Evolutionary conservation across 2,888 invertebrate genomes (phyloP).

Genomic region (Synanthedon vespiformis): DNA sequence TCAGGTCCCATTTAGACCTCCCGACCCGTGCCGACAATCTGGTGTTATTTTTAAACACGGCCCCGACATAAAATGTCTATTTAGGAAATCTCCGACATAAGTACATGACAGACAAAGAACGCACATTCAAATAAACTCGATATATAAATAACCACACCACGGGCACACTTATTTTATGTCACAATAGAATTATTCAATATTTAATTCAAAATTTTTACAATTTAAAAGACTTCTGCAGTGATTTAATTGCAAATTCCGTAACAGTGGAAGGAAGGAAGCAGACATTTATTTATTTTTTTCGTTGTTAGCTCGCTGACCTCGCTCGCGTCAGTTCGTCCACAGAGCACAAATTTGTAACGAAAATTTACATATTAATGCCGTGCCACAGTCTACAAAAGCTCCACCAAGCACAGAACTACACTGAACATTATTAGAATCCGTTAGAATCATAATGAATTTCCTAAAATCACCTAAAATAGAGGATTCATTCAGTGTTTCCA

Average conservation of each 20-base stretch:
- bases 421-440: too few species aligned
- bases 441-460: too few species aligned
- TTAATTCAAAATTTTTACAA: background rate
- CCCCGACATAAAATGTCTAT: conserved; percentile 64
- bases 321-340: too few species aligned
- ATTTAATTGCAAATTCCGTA: conserved; percentile 29
- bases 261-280: conserved; percentile 6
- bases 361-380: too few species aligned
- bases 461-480: too few species aligned
- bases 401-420: too few species aligned
- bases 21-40: conserved; percentile 43
- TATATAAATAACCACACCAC: background rate
- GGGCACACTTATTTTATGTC: background rate
- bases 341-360: too few species aligned
- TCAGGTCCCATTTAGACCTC: conserved; percentile 20
- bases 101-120: conserved; percentile 57
- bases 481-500: too few species aligned
- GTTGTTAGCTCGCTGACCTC: too few species aligned
- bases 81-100: conserved; percentile 54
- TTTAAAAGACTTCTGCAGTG: conserved; percentile 13
- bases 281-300: background rate
- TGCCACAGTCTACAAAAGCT: too few species aligned
- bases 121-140: conserved; percentile 26
- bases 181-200: background rate
- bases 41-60: conserved; percentile 65